Evolutionary conservation across 35 echinoderm and acorn worm species (phyloP).

Genomic region (Apostichopus japonicus): DNA sequence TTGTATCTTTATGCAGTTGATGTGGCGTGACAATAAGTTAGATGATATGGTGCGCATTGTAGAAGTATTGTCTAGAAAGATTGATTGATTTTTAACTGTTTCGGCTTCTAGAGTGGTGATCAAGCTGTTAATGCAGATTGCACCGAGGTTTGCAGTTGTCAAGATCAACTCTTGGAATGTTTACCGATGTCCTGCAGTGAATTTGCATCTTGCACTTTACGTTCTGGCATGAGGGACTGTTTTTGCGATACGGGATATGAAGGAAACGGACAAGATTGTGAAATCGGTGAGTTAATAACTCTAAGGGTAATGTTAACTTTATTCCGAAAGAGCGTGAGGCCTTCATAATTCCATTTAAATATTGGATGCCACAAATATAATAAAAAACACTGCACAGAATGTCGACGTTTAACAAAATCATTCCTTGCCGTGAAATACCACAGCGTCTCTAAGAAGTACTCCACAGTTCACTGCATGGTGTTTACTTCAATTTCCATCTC

Average conservation of each 20-base stretch:
- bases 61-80: too few relatives aligned
- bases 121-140: not conserved
- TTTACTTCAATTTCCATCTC: not conserved
- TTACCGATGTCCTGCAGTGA: slow-evolving; percentile 12
- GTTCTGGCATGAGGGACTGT: not conserved
- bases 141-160: not conserved
- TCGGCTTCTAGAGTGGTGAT: not conserved
- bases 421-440: not conserved
- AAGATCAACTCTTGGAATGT: not conserved
- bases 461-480: too few relatives aligned
- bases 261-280: not conserved
- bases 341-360: not conserved
- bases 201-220: slow-evolving; percentile 9
- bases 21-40: too few relatives aligned
- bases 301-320: not conserved
- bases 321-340: not conserved
- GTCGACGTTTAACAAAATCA: not conserved
- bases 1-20: too few relatives aligned
- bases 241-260: not conserved
- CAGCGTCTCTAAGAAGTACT: not conserved
- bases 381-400: not conserved
- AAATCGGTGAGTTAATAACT: not conserved
- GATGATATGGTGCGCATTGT: too few relatives aligned
- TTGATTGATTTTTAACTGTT: too few relatives aligned
- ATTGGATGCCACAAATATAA: not conserved